phyloP scores from a whole-genome alignment of 2,888 invertebrate species.

The Mellilla xanthometata region DNA sequence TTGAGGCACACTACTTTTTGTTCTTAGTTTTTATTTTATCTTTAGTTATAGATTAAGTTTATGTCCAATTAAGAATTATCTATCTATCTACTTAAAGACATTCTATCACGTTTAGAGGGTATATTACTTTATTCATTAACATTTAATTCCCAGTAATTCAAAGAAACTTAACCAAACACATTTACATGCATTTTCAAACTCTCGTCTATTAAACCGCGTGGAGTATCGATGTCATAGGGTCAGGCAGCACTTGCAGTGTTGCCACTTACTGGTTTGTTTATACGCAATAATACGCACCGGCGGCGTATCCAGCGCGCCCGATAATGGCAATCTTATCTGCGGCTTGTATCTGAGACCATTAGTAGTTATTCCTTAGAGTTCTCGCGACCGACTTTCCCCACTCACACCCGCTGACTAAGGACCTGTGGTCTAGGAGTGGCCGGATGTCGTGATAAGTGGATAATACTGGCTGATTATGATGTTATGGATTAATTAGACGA shows the following conservation, averaged over 20 bases:
- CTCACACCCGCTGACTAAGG: not conserved
- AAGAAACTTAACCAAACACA: too few relatives aligned
- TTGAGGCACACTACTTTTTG: too few relatives aligned
- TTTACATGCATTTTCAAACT: too few relatives aligned
- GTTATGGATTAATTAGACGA: not conserved
- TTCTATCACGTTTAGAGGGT: too few relatives aligned
- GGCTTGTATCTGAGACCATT: slow-evolving; percentile 62
- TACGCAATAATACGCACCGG: slow-evolving; percentile 35
- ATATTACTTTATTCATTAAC: too few relatives aligned
- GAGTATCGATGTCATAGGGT: slow-evolving; percentile 21
- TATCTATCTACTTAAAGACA: too few relatives aligned
- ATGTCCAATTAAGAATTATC: too few relatives aligned
- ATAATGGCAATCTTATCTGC: slow-evolving; percentile 62
- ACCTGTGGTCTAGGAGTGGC: not conserved
- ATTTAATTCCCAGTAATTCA: too few relatives aligned
- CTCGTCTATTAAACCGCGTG: too few relatives aligned
- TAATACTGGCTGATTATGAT: not conserved
- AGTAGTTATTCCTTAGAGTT: slow-evolving; percentile 29
- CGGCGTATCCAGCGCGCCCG: slow-evolving; percentile 29
- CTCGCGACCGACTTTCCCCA: slow-evolving; percentile 75
- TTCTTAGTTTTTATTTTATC: too few relatives aligned
- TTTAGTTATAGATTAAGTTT: too few relatives aligned
- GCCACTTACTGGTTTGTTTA: slow-evolving; percentile 28
- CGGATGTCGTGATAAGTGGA: not conserved
- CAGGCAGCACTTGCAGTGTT: slow-evolving; percentile 16